Base-by-base conservation (phyloP, 2,888 invertebrate genomes). In the Pocota personata region DNA sequence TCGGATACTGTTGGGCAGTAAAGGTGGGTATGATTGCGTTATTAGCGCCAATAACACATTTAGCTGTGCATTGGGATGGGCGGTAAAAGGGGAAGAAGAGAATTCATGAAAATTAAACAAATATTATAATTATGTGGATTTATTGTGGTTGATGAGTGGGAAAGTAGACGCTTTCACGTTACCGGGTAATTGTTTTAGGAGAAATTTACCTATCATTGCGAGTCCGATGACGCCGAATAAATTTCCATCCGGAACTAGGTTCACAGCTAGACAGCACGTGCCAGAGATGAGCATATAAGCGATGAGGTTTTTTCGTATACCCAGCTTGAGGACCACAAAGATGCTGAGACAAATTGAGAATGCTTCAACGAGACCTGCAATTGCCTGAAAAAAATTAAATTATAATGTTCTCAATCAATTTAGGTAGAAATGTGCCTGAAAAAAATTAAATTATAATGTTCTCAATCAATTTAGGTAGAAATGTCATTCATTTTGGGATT, bases 11-110 rank as follows among this genome's bases (percentile, higher is more conserved):
- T 90, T 95, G 95, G 1, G 95, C 95, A 0, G 95, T 95, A 90
- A 94, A 95, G 57, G 95, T 95, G 0, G 97, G 97, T 91, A 96
- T 93, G 90, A 96, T 95, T 90, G 95, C 96, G 90, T 97, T 97
- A 16, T 95, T 95, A 0, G 95, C 94, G 10, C 96, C 95, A 78
- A 96, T 95, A 35, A 95, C 94, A 89, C 96, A 96, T 93, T 96
- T 96, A 78, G 94, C 95, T 92, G 78, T 35, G 69, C 67, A 71
- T 37, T 1, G 21, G 19, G 69, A n/a, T n/a, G n/a, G 32, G 24
- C 21, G 19, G 32, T 16, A 30, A 30, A n/a, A 8, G 12, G 35
- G 35, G 35, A 12, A 10, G 35, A 3, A 8, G 37, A n/a, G 37
- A 60, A 40, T 79, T 57, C 4, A 24, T 16, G 14, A 57, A 14